These are phyloP conservation scores for rabbit (Oryctolagus cuniculus) DNA, from an alignment of 2,113 vertebrate species.

Conservation along the genomic window DNA sequence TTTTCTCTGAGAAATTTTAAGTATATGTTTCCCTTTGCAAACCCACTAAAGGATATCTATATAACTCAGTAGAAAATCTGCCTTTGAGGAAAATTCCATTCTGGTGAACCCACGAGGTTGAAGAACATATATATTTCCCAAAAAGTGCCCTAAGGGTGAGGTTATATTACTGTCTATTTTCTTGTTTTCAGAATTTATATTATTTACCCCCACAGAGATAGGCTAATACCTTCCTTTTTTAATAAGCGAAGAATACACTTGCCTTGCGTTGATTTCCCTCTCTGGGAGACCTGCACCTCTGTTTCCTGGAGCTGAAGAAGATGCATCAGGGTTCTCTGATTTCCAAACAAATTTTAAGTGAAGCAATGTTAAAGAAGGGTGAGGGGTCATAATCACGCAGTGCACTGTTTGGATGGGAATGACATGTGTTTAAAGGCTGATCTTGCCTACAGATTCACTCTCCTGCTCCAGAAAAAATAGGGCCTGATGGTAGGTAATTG, in stretches of 20 bases:
- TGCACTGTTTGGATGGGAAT: neutral
- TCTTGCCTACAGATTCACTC: neutral
- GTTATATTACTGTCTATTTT: neutral
- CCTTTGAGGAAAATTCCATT: conserved; percentile 17
- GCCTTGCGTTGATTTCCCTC: neutral
- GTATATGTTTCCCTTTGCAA: neutral
- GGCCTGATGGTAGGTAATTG: neutral
- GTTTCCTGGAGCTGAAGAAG: neutral
- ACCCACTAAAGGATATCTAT: neutral
- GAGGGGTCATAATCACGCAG: neutral
- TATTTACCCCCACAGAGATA: neutral
- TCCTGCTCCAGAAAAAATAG: neutral
- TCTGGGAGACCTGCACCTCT: neutral
- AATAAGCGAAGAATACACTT: neutral
- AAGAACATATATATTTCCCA: conserved; percentile 26
- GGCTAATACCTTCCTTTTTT: neutral
- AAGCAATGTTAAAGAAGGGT: conserved; percentile 10
- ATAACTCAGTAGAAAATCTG: conserved; percentile 15
- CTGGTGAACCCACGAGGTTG: neutral
- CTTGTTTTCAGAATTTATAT: conserved; percentile 16
- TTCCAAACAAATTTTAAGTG: neutral
- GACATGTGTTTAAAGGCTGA: neutral
- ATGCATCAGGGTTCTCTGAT: neutral
- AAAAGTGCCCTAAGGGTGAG: neutral
- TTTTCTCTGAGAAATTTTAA: conserved; percentile 48